phyloP scores from a whole-genome alignment of 2,888 invertebrate genomes.

The Drosophila mettleri region DNA sequence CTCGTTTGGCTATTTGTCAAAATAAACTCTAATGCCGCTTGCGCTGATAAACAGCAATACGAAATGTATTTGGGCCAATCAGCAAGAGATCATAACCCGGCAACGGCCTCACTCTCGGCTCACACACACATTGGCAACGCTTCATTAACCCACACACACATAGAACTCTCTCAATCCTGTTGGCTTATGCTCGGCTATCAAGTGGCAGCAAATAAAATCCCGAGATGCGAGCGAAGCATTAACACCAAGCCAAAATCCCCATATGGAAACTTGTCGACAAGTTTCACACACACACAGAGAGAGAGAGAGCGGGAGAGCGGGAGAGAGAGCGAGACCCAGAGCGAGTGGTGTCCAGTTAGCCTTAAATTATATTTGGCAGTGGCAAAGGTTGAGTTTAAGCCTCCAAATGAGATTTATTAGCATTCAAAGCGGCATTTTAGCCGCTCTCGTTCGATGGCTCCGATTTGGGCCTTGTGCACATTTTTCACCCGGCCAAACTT shows the following conservation, averaged over 20 bases:
- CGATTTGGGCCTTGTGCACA: slow-evolving; percentile 37
- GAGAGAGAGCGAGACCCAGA: not conserved
- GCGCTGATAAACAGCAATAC: slow-evolving; percentile 13
- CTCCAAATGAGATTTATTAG: slow-evolving; percentile 80
- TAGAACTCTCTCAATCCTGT: slow-evolving; percentile 34
- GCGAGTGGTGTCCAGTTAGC: slow-evolving; percentile 22
- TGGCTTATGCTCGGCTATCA: slow-evolving; percentile 46
- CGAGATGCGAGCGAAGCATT: slow-evolving; percentile 37
- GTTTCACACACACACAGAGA: slow-evolving; percentile 18
- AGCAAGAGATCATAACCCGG: slow-evolving; percentile 49
- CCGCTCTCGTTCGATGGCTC: slow-evolving; percentile 50
- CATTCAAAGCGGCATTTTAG: slow-evolving; percentile 80
- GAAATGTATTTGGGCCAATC: slow-evolving; percentile 39
- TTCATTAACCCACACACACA: slow-evolving; percentile 61
- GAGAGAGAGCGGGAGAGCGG: not conserved
- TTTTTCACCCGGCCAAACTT: slow-evolving; percentile 77
- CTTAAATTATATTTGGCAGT: slow-evolving; percentile 63
- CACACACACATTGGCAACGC: slow-evolving; percentile 34
- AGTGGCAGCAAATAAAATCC: slow-evolving; percentile 20
- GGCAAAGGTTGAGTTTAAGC: slow-evolving; percentile 70
- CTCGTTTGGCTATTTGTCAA: slow-evolving; percentile 27
- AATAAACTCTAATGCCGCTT: slow-evolving; percentile 19
- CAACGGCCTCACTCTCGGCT: slow-evolving; percentile 17
- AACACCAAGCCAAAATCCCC: slow-evolving; percentile 35
- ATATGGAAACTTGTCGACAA: slow-evolving; percentile 46